A percentile compares a stretch with the other conserved stretches of the same genome.
phyloP scores from a whole-genome alignment of 2,888 invertebrate genomes.

The Drosophila fulvimacula region DNA sequence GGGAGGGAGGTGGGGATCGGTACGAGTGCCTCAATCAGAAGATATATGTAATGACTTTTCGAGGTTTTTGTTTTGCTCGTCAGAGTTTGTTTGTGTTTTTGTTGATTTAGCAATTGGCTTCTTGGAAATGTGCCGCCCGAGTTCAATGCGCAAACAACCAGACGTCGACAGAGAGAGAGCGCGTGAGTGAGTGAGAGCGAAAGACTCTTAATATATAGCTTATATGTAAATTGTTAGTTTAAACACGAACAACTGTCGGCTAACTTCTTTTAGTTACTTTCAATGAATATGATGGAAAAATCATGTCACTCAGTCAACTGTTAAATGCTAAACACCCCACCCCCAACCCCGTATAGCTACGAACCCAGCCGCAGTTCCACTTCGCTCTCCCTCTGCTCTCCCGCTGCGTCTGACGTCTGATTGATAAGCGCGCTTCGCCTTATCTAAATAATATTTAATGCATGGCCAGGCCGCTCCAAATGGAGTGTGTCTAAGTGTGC shows the following conservation, averaged over 20 bases:
- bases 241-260: conserved; percentile 39
- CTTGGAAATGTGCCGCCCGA: conserved; percentile 70
- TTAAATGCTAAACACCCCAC: conserved; percentile 31
- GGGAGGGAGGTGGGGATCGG: neutral
- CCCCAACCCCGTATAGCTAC: neutral
- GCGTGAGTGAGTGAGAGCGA: neutral
- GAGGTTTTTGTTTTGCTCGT: conserved; percentile 73
- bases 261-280: conserved; percentile 37
- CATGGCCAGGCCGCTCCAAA: conserved; percentile 55
- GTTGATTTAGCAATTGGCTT: conserved; percentile 77
- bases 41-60: conserved; percentile 76
- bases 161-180: neutral
- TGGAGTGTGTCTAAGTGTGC: conserved; percentile 17
- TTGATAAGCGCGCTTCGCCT: conserved; percentile 72
- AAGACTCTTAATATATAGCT: conserved; percentile 5
- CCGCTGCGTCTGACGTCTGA: conserved; percentile 69
- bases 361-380: neutral
- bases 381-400: neutral
- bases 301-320: conserved; percentile 62
- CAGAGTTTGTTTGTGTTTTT: conserved; percentile 61
- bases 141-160: conserved; percentile 58
- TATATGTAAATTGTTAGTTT: conserved; percentile 67
- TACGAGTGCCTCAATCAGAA: conserved; percentile 51
- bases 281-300: conserved; percentile 77
- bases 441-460: conserved; percentile 79